Base-by-base conservation (phyloP, 1,140 invertebrate genomes). In the Pararge aegeria region DNA sequence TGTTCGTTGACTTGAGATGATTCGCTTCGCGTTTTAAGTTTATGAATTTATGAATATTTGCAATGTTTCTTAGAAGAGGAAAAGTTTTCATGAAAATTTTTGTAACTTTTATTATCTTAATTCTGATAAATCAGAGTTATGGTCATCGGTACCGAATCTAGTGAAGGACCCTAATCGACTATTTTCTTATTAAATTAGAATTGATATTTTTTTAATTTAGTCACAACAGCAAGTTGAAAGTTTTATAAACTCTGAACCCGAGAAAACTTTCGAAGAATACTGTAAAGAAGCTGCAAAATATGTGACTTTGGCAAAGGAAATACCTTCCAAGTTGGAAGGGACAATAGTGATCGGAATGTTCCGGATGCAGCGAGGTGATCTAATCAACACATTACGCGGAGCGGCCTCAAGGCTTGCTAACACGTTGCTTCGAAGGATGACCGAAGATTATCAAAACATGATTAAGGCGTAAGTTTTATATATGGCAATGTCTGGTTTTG, bases 341-440 rank as follows among this genome's bases (percentile, higher is more conserved):
- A 93, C 94, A 0, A 92, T 95, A 21, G 92, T 94, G 15, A 93
- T 96, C 57, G 96, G 96, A 18, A 94, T 98, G 80, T 98, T 97
- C 83, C 95, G 96, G 71, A 93, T 99, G 66, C 93, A 96, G 78
- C 93, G 96, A 57, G 93, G 93, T 38, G 94, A 96, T 55, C 89
- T 98, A n/a, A 95, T 98, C 19, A 90, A 92, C 10, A 91, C 93
- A 3, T 88, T 98, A 44, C 92, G 94, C 0, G 88, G 91, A 18
- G 86, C 93, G 34, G 95, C 96, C 0, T 91, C 93, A n/a, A 90
- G 90, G 34, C 84, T 97, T 12, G 93, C 94, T 62, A 93, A 94
- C 29, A 92, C 93, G 66, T 75, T 98, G 9, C 74, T 98, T 0
- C 84, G 91, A 12, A 92, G 92, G 74, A 95, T 98, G 93, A 93